Evolutionary conservation across 2,797 vertebrate genomes (phyloP), one percentile per base, ranked within the genome.

Genomic region (Anguilla megastoma): DNA sequence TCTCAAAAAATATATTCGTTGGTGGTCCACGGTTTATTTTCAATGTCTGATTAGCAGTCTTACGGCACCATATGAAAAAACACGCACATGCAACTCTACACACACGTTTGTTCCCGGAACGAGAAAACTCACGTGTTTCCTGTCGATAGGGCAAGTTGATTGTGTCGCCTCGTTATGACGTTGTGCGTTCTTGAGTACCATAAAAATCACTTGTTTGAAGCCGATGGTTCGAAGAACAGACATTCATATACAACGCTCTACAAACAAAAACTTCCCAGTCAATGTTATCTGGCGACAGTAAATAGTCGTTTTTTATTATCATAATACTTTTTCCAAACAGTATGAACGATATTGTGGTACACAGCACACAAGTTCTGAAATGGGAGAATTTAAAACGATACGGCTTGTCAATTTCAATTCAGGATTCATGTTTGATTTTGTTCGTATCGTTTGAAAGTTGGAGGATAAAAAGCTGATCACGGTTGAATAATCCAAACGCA

Each of bases 121-220:
- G 56, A 79, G 24, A 76, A 79, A 56, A 50, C 2, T 9, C 24
- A 30, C 3, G 87, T 52, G 89, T 85, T 90, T 96, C 95, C 95
- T 95, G 90, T 91, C 91, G 92, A 82, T 36, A 16, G 36, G 5
- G n/a, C n/a, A 58, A 50, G 10, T 10, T n/a, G 83, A 56, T n/a
- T 52, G 4, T 63, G 30, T 52, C 63, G 82, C 63, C 48, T 24
- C 16, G 0, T 21, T 27, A 14, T 85, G 83, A 88, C 87, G 45
- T 88, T 79, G 71, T 56, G 10, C 58, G 10, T 45, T 45, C 41
- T 45, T n/a, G 82, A 8, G 1, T 12, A 48, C 24, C 21, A 66
- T n/a, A n/a, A 66, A 66, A 60, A 52, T 8, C 50, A 52, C 50
- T 52, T 12, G 50, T 21, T 63, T 21, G 0, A 3, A 63, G 2